A percentile compares a stretch with the other conserved stretches of the same genome.
Conservation (phyloP, 2,113 vertebrate genomes). For the Ascaphus truei region DNA sequence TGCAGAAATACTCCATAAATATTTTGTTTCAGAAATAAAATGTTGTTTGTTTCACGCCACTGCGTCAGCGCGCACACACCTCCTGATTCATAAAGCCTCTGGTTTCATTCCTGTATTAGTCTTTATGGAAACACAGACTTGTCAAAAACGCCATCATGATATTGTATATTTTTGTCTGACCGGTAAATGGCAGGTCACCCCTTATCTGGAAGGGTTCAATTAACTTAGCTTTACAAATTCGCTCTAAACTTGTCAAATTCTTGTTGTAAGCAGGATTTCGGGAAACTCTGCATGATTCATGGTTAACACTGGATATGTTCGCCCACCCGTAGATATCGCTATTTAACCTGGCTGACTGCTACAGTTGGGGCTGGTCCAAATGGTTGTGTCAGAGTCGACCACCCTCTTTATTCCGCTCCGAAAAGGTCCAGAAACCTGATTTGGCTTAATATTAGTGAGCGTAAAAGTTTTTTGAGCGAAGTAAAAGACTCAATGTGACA, state of each 20-base stretch:
- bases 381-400: neutral
- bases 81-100: no score
- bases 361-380: constrained; percentile 20
- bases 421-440: neutral
- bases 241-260: neutral
- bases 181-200: no score
- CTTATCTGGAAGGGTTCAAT: neutral
- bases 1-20: no score
- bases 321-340: constrained; percentile 25
- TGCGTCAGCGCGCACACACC: no score
- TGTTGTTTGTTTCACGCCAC: no score
- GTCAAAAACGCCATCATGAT: no score
- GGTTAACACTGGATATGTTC: constrained; percentile 20
- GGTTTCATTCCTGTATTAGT: no score
- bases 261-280: neutral
- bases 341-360: constrained; percentile 23
- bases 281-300: constrained; percentile 29
- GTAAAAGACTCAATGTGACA: neutral
- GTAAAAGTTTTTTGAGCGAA: neutral
- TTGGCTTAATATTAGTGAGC: neutral
- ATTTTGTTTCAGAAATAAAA: neutral
- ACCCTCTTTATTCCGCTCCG: neutral
- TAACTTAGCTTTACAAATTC: neutral
- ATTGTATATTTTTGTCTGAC: no score
- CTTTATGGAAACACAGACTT: no score